Evolutionary conservation across 2,888 invertebrate genomes (phyloP), one percentile per base, ranked within the genome.

Genomic region (Stratiomys singularior): DNA sequence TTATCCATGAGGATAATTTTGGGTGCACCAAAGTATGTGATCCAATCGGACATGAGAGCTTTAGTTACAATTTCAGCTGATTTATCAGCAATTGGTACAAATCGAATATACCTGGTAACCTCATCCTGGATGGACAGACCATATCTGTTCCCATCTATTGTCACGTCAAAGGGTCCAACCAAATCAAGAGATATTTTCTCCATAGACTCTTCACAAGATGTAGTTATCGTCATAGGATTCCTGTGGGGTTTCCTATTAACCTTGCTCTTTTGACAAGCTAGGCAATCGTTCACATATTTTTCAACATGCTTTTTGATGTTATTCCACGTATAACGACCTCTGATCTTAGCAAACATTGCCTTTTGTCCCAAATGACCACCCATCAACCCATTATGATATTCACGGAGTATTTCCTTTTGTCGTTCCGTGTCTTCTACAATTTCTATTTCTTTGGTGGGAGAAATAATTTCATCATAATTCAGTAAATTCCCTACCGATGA

Each of bases 281-380:
- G 25, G 30, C 74, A 77, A 46, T 78, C 60, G 64, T 71, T 69
- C 21, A 76, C 46, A 23, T 27, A 69, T 28, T 72, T 30, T 64
- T 78, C 71, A 18, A 78, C 27, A 30, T 76, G 30, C 28, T 63
- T 63, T 71, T 77, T 63, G 25, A 64, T 77, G 0, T 71, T 52
- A 63, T 76, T 78, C 37, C 77, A 71, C 1, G 30, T 5, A 63
- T 71, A 77, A 25, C 56, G 56, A n/a, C 30, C 4, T 46, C 56
- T 63, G 13, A 77, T 21, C 47, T 77, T 77, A 13, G 63, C 71
- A 77, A 77, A 78, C 28, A 76, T 74, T 15, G 78, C 78, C 23
- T 74, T 78, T 37, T 77, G 74, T 1, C 79, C 76, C 28, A 76
- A 60, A 77, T 79, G 79, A 1, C 77, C 76, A 63, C 64, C 78